Conservation (phyloP, 2,113 vertebrate genomes). For the Zosterops lateralis region DNA sequence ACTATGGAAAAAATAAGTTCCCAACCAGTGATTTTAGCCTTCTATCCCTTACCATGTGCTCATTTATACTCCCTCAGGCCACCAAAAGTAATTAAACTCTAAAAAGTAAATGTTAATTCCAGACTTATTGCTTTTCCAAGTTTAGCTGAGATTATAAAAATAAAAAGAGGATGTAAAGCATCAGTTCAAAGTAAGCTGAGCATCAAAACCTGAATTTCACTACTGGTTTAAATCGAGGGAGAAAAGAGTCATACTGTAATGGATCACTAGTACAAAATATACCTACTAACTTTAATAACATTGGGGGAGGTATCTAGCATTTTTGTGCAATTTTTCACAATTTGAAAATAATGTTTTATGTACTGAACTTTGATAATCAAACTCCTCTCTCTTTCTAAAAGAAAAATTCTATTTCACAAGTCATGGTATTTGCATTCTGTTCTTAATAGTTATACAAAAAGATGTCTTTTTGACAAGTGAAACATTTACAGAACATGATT, state of each 20-base stretch:
- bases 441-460: neutral
- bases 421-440: neutral
- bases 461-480: neutral
- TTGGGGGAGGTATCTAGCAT: rapidly evolving
- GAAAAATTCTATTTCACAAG: neutral
- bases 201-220: neutral
- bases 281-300: neutral
- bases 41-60: neutral
- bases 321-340: neutral
- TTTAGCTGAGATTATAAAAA: neutral
- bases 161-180: rapidly evolving
- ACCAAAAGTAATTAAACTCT: neutral
- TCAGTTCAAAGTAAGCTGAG: neutral
- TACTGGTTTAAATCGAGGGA: neutral
- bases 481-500: neutral
- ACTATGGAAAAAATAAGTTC: neutral
- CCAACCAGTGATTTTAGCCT: neutral
- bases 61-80: neutral
- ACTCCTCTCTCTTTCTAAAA: rapidly evolving
- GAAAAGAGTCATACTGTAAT: rapidly evolving
- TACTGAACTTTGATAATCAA: neutral
- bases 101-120: neutral
- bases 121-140: rapidly evolving
- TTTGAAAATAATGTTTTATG: rapidly evolving
- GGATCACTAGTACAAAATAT: rapidly evolving